A percentile compares a stretch with the other conserved stretches of the same genome.
These are phyloP conservation scores for Aspidapion aeneum DNA, from an alignment of 2,888 invertebrate species.

Conservation along the genomic window DNA sequence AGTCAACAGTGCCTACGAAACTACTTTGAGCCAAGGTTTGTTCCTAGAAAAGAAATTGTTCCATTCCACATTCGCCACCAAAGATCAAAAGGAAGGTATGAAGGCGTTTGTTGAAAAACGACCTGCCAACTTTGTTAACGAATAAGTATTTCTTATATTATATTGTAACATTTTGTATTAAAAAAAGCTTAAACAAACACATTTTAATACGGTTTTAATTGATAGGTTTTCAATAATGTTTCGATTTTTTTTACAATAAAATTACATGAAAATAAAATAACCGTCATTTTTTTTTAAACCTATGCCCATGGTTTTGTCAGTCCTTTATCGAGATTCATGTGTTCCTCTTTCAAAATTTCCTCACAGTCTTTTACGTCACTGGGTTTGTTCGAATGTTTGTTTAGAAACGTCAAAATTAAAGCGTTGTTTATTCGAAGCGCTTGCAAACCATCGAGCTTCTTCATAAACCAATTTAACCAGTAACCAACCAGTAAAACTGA, in stretches of 20 bases:
- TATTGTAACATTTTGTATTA: not conserved
- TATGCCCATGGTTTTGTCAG: conserved; percentile 45
- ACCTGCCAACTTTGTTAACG: conserved; percentile 78
- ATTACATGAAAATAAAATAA: no score
- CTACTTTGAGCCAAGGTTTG: conserved; percentile 82
- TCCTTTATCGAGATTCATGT: conserved; percentile 38
- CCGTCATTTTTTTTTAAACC: no score
- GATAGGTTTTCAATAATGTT: no score
- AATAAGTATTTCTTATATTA: conserved; percentile 49
- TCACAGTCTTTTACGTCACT: conserved; percentile 34
- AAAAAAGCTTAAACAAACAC: not conserved
- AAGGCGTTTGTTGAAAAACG: conserved; percentile 94
- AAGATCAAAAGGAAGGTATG: conserved; percentile 97
- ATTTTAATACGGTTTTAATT: no score
- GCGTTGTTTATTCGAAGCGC: conserved; percentile 48
- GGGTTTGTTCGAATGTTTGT: conserved; percentile 36
- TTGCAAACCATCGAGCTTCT: conserved; percentile 44
- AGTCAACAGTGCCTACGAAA: conserved; percentile 88
- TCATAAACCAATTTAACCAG: conserved; percentile 52
- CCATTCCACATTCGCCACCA: conserved; percentile 93
- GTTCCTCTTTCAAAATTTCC: conserved; percentile 36
- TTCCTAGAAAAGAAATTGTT: conserved; percentile 87
- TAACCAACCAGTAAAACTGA: conserved; percentile 47
- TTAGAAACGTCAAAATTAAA: conserved; percentile 46
- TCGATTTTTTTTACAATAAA: no score